Percentiles rank a stretch among this genome's conserved stretches.
Conservation (phyloP, 2,113 vertebrate species). For the Notothenia rossii region DNA sequence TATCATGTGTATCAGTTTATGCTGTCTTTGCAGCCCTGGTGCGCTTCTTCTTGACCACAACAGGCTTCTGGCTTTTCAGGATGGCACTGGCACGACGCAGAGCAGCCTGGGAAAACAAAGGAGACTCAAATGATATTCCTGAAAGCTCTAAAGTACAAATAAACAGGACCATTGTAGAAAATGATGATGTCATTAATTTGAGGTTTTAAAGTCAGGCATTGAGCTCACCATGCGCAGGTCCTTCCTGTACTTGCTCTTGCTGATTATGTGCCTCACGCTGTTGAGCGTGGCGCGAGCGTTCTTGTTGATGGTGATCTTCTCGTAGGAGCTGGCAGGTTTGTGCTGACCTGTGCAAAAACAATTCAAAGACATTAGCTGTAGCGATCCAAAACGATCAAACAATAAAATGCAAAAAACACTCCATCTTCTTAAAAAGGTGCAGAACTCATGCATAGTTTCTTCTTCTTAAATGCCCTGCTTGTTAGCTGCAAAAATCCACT, state of each 20-base stretch:
- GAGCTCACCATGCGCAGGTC: conserved; percentile 91
- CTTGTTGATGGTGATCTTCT: conserved; percentile 93
- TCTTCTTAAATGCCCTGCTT: background rate
- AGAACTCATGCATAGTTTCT: background rate
- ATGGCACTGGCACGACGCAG: conserved; percentile 92
- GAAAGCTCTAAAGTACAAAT: background rate
- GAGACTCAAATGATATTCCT: background rate
- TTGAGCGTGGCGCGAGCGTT: conserved; percentile 90
- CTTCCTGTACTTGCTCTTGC: conserved; percentile 92
- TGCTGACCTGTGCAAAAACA: conserved; percentile 83
- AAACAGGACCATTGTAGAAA: background rate
- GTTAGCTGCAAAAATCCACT: background rate
- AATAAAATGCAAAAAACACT: background rate
- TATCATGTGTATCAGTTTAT: conserved; percentile 70
- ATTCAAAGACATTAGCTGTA: background rate
- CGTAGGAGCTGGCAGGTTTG: conserved; percentile 87
- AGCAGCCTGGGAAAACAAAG: conserved; percentile 82
- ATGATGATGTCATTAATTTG: background rate
- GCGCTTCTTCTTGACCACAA: conserved; percentile 93
- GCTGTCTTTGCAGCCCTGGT: conserved; percentile 88
- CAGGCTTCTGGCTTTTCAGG: conserved; percentile 94
- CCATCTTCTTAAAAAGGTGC: background rate
- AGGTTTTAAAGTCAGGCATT: background rate
- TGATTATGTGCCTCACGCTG: conserved; percentile 92
- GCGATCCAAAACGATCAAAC: background rate